Conservation (phyloP, 2,113 vertebrate species). For the Verasper variegatus region DNA sequence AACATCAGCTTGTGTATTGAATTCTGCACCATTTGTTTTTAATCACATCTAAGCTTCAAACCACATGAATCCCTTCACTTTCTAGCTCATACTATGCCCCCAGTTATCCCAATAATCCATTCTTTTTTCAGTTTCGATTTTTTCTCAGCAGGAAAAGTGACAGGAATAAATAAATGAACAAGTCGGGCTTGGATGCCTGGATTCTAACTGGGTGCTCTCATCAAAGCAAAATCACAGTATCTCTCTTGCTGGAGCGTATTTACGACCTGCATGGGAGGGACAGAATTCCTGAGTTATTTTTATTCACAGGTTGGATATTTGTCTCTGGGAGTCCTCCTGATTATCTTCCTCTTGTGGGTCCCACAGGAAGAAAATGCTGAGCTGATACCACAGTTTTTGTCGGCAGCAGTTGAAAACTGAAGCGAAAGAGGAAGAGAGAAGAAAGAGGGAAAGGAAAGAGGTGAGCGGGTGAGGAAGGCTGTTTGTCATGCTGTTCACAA, state of each 20-base stretch:
- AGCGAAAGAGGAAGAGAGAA: conserved; percentile 5
- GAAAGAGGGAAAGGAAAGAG: conserved; percentile 10
- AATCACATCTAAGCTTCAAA: conserved; percentile 11
- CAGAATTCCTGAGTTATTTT: conserved; percentile 41
- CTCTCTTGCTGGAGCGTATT: neutral
- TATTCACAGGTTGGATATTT: conserved; percentile 33
- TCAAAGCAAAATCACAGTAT: conserved; percentile 11
- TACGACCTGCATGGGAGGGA: conserved; percentile 1
- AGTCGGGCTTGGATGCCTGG: conserved; percentile 1
- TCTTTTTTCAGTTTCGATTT: neutral
- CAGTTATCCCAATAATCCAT: conserved; percentile 5
- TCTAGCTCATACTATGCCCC: neutral
- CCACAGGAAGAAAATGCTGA: conserved; percentile 38
- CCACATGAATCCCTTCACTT: neutral
- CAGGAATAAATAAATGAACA: conserved; percentile 1
- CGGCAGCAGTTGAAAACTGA: conserved; percentile 36
- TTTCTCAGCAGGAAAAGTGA: conserved; percentile 7
- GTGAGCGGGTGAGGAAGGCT: neutral
- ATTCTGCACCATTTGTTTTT: too few species aligned
- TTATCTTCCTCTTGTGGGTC: conserved; percentile 32
- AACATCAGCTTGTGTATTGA: neutral
- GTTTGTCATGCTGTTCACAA: conserved; percentile 26
- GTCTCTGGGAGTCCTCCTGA: conserved; percentile 30
- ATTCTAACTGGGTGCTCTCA: conserved; percentile 1
- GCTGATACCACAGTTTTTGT: conserved; percentile 21